phyloP scores from a whole-genome alignment of 2,113 vertebrate species.

The Proteles cristata region DNA sequence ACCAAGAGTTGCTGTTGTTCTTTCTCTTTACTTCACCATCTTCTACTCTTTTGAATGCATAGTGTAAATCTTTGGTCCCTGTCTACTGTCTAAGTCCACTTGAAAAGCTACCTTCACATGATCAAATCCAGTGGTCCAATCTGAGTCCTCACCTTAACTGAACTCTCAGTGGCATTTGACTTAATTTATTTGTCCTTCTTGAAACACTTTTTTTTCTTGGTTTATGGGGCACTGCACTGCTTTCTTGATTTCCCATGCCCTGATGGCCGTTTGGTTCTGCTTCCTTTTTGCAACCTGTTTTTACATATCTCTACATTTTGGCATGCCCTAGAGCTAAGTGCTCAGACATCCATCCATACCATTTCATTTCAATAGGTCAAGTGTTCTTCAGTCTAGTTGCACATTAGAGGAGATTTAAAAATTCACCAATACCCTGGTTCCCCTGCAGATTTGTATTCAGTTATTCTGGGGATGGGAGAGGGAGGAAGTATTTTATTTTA shows the following conservation, averaged over 20 bases:
- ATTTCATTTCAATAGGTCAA: neutral
- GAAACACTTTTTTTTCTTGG: constrained; percentile 12
- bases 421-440: neutral
- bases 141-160: neutral
- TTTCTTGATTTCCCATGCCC: neutral
- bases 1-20: neutral
- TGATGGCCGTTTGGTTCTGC: neutral
- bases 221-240: neutral
- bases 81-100: neutral
- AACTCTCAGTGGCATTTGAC: neutral
- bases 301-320: neutral
- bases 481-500: constrained; percentile 17
- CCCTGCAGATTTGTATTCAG: neutral
- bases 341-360: neutral
- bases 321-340: neutral
- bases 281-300: neutral
- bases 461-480: neutral
- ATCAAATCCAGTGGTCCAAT: neutral
- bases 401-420: constrained; percentile 15
- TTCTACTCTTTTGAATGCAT: neutral
- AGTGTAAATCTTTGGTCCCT: neutral
- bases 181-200: neutral
- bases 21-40: neutral
- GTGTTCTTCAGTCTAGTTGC: neutral
- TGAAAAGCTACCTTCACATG: neutral